Evolutionary conservation across 2,797 vertebrate species (phyloP), one percentile per base, ranked within the genome.

Genomic region (Halcyon leucocephala): DNA sequence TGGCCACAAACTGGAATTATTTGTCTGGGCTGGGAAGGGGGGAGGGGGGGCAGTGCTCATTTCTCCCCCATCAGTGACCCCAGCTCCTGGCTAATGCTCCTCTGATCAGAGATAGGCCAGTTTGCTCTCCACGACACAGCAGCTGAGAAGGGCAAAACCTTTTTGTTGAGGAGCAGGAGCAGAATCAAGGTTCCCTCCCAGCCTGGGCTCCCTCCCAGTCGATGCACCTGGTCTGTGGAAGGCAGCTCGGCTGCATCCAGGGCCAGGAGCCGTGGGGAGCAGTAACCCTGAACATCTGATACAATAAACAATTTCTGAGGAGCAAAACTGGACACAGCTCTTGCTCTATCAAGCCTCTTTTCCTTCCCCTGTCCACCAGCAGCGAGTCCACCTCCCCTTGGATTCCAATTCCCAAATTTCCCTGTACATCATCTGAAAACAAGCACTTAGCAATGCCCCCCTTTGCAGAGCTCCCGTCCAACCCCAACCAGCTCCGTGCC

Each of bases 31-130:
- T 49, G 62, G 14, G 49, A 49, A 49, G 22, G 29, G 3, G 1
- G 3, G 33, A 35, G 37, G 57, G 72, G 33, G 24, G 22, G 7
- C 49, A 16, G 49, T 1, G 58, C 60, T 57, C 74, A 35, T 90
- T 55, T 42, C 51, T 46, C 31, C 55, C 73, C 81, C 1, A 0
- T 29, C 1, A 2, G 74, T 4, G 1, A 86, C 71, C 74, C 78
- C 51, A 49, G 42, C 35, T 64, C 28, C 0, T 0, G 35, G 73
- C 69, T 81, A 76, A 65, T 3, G 13, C 26, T 82, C 22, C n/a
- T 49, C 78, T 0, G 10, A 29, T 5, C 52, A 12, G 42, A 58
- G 39, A 12, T 2, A 33, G 25, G 31, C 33, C 13, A 0, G 8
- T 77, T 73, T 35, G 19, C 12, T 24, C 51, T 6, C 24, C 4